A percentile compares a stretch with the other conserved stretches of the same genome.
phyloP scores from a whole-genome alignment of 1,140 invertebrate species.

The Drosophila ogumai region DNA sequence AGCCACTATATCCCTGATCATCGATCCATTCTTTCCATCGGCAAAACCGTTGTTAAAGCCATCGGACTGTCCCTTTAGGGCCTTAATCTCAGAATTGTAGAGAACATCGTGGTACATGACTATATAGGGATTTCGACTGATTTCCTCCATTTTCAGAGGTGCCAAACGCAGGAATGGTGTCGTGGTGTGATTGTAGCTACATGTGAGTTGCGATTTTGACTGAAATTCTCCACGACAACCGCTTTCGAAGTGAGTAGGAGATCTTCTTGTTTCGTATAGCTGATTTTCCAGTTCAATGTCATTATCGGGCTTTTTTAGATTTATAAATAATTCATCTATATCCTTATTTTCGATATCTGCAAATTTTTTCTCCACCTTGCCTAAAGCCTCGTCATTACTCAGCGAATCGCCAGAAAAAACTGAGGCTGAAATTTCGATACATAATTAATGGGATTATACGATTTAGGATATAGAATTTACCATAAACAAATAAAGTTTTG shows the following conservation, averaged over 20 bases:
- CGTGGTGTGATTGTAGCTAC: conserved; percentile 90
- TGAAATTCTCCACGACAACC: conserved; percentile 93
- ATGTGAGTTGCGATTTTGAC: conserved; percentile 87
- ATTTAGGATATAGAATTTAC: background rate
- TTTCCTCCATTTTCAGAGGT: conserved; percentile 96
- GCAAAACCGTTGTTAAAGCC: conserved; percentile 93
- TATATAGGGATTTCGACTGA: conserved; percentile 92
- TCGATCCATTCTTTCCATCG: conserved; percentile 89
- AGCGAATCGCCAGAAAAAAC: background rate
- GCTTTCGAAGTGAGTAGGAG: conserved; percentile 89
- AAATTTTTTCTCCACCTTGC: background rate
- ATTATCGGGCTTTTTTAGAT: background rate
- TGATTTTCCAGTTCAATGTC: conserved; percentile 3
- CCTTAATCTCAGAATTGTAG: conserved; percentile 93
- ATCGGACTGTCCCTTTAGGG: conserved; percentile 92
- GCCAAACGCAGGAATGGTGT: conserved; percentile 92
- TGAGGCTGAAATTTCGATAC: background rate
- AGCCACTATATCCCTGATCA: conserved; percentile 47
- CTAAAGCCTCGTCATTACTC: background rate
- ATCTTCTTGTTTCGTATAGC: background rate
- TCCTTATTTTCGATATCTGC: background rate
- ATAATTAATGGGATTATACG: background rate
- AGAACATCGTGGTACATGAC: conserved; percentile 95
- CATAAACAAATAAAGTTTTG: background rate
- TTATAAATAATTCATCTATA: background rate